Conservation (phyloP, 2,888 invertebrate species). For the Aleiodes leptofemur region DNA sequence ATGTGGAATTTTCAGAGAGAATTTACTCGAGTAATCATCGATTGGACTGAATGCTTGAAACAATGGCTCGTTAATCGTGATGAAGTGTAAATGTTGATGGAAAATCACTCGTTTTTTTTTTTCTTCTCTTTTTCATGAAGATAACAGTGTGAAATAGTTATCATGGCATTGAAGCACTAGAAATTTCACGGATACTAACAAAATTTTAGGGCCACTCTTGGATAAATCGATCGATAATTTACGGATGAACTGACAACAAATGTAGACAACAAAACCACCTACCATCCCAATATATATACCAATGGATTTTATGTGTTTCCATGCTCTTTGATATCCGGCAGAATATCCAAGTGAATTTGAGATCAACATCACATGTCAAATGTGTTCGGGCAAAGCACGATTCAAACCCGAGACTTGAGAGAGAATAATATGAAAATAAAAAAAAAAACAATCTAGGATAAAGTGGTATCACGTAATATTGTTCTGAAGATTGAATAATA, state of each 20-base stretch:
- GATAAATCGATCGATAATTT: constrained; percentile 16
- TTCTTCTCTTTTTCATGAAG: neutral
- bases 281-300: neutral
- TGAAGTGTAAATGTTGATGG: constrained; percentile 18
- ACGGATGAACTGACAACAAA: constrained; percentile 11
- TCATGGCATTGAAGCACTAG: too few species aligned
- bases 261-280: constrained; percentile 12
- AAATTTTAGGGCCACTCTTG: too few species aligned
- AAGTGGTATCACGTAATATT: too few species aligned
- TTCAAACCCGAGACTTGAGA: neutral
- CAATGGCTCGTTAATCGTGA: constrained; percentile 20
- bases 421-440: too few species aligned
- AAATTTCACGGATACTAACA: too few species aligned
- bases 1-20: neutral
- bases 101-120: neutral
- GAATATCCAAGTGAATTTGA: constrained; percentile 18
- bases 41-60: constrained; percentile 26
- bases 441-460: too few species aligned
- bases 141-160: too few species aligned
- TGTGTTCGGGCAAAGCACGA: neutral
- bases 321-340: constrained; percentile 18
- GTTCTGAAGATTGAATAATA: too few species aligned
- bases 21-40: constrained; percentile 23
- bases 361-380: constrained; percentile 19
- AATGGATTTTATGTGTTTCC: constrained; percentile 27